Percentiles rank a stretch among this genome's conserved stretches.
Evolutionary conservation across 2,113 vertebrate genomes (phyloP).

Genomic region (Zapornia atra): DNA sequence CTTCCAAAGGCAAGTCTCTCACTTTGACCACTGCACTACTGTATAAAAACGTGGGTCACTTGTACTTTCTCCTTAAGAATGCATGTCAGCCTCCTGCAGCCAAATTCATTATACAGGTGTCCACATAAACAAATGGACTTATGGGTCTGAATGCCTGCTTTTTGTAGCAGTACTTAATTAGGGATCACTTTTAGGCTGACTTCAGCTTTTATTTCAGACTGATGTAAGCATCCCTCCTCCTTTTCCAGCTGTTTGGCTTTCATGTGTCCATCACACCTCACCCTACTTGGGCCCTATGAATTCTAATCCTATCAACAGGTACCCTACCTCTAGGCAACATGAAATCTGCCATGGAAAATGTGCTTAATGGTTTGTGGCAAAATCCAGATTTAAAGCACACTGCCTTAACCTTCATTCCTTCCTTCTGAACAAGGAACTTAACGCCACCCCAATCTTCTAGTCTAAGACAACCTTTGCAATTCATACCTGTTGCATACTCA

Average conservation of each 20-base stretch:
- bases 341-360: not conserved
- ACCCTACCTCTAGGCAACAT: not conserved
- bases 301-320: not conserved
- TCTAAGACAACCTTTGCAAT: not conserved
- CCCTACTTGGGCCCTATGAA: not conserved
- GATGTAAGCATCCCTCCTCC: not conserved
- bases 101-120: not conserved
- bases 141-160: not conserved
- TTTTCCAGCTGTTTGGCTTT: not conserved
- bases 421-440: not conserved
- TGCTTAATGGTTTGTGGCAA: not conserved
- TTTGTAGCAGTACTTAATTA: not conserved
- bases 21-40: not conserved
- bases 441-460: not conserved
- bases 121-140: not conserved
- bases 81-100: not conserved
- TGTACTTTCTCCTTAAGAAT: not conserved
- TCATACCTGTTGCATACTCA: not conserved
- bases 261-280: not conserved
- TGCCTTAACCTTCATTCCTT: not conserved
- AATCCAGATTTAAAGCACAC: not conserved
- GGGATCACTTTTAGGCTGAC: not conserved
- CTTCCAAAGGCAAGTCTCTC: not conserved
- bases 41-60: not conserved
- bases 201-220: not conserved